These are phyloP conservation scores for Erythrolamprus reginae DNA, from an alignment of 2,113 vertebrate species.

Conservation along the genomic window DNA sequence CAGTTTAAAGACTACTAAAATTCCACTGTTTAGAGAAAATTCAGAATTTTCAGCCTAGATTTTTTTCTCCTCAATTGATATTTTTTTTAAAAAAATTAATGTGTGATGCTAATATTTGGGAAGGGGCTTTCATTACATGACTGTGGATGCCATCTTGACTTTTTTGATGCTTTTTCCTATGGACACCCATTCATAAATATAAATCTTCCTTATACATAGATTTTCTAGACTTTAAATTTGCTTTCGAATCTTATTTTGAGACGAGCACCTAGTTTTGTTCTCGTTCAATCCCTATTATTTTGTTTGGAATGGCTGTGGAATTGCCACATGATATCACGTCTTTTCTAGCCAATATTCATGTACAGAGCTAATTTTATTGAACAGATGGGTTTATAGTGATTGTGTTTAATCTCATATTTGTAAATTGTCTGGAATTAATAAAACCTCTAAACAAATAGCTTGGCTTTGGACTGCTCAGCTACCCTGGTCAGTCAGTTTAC, in stretches of 20 bases:
- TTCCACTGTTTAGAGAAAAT: not conserved
- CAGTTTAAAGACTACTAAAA: not conserved
- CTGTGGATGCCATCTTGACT: not conserved
- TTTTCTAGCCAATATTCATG: not conserved
- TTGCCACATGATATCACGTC: not conserved
- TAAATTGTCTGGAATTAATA: not conserved
- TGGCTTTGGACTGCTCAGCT: not conserved
- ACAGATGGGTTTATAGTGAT: not conserved
- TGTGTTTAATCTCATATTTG: not conserved
- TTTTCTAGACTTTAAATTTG: not conserved
- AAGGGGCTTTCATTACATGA: not conserved
- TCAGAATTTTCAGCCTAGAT: not conserved
- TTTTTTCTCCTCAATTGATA: not conserved
- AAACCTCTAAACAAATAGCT: not conserved
- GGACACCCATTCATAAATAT: not conserved
- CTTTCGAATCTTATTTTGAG: not conserved
- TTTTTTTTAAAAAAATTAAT: not conserved
- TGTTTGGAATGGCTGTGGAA: not conserved
- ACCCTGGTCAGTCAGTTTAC: not conserved
- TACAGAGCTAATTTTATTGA: not conserved
- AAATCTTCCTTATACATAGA: not conserved
- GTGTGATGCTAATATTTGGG: not conserved
- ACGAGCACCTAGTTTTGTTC: not conserved
- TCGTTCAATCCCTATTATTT: not conserved
- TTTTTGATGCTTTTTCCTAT: not conserved